Evolutionary conservation across 2,888 invertebrate genomes (phyloP).

Genomic region (Diploptera punctata): DNA sequence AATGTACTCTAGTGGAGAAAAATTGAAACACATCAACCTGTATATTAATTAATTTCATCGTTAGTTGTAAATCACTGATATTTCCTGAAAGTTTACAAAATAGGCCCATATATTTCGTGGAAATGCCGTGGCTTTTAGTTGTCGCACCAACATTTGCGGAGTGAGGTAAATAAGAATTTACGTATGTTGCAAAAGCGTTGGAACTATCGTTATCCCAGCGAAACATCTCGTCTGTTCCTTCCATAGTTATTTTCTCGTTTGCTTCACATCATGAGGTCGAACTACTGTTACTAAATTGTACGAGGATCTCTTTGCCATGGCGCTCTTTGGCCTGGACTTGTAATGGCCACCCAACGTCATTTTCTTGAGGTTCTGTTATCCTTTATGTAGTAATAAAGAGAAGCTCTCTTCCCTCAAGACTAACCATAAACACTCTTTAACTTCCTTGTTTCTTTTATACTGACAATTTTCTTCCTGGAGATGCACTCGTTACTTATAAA

Average conservation of each 20-base stretch:
- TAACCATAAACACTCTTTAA: no score
- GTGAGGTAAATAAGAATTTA: no score
- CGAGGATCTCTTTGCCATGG: not conserved
- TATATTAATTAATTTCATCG: no score
- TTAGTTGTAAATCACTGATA: not conserved
- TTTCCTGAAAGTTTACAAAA: slow-evolving; percentile 7
- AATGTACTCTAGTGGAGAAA: no score
- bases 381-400: not conserved
- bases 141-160: not conserved
- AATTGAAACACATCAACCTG: no score
- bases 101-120: slow-evolving; percentile 1
- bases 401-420: not conserved
- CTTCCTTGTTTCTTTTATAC: no score
- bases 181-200: no score
- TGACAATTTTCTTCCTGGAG: no score
- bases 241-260: not conserved
- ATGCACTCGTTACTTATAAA: no score
- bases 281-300: not conserved
- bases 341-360: not conserved
- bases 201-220: no score
- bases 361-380: not conserved
- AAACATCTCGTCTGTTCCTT: not conserved
- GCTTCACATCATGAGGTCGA: not conserved
- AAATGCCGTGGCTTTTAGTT: not conserved
- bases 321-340: not conserved